phyloP scores from a whole-genome alignment of 2,888 invertebrate species.

The Sinodicranocentrus sp. region DNA sequence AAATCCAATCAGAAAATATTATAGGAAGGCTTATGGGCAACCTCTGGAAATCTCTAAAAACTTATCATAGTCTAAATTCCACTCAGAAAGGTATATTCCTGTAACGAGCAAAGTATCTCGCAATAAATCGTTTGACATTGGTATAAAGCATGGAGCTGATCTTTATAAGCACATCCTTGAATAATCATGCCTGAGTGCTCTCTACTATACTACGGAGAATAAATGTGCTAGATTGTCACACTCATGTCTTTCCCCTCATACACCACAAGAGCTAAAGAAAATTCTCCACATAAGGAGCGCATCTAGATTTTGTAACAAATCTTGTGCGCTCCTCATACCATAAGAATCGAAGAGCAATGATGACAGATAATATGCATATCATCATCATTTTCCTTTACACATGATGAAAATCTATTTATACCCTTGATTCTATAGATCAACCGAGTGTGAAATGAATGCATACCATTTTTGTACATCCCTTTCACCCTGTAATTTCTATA shows the following conservation, averaged over 20 bases:
- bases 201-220: conserved; percentile 11
- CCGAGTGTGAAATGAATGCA: too few relatives aligned
- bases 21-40: too few relatives aligned
- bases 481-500: too few relatives aligned
- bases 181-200: conserved; percentile 52
- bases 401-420: too few relatives aligned
- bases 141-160: conserved; percentile 54
- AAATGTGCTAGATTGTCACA: neutral
- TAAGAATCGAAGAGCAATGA: conserved; percentile 32
- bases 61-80: neutral
- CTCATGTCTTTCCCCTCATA: neutral
- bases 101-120: conserved; percentile 30
- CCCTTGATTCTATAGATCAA: too few relatives aligned
- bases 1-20: too few relatives aligned
- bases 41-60: neutral
- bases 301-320: neutral
- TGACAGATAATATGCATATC: conserved; percentile 37
- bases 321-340: conserved; percentile 8
- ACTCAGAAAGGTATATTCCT: neutral
- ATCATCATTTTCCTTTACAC: too few relatives aligned
- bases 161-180: conserved; percentile 62
- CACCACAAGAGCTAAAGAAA: neutral
- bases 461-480: too few relatives aligned
- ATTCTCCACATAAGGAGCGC: too few relatives aligned
- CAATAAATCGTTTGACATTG: conserved; percentile 64